Evolutionary conservation across 1,140 invertebrate genomes (phyloP).

Genomic region (Aphaenogaster ashmeadi): DNA sequence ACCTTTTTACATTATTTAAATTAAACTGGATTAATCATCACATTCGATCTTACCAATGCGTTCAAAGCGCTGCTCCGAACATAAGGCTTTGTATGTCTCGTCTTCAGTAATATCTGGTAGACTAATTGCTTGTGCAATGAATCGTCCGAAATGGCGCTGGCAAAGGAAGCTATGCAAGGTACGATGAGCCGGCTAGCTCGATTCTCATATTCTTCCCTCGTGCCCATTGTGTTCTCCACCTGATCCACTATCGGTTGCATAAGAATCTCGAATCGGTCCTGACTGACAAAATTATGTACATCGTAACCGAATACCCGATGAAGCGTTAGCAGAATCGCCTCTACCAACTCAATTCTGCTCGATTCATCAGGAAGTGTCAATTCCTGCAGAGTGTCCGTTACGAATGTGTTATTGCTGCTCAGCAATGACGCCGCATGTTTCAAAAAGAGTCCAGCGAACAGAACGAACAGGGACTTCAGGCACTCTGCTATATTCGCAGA

Average conservation of each 20-base stretch:
- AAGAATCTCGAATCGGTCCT: slow-evolving; percentile 93
- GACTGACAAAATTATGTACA: slow-evolving; percentile 93
- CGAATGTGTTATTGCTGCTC: slow-evolving; percentile 83
- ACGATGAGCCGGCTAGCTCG: slow-evolving; percentile 90
- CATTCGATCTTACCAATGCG: slow-evolving; percentile 78
- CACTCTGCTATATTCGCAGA: slow-evolving; percentile 93
- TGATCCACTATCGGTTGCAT: slow-evolving; percentile 96
- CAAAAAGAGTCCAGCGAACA: slow-evolving; percentile 95
- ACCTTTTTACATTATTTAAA: slow-evolving; percentile 13
- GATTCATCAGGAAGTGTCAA: slow-evolving; percentile 87
- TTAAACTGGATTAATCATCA: not conserved
- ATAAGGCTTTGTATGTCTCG: slow-evolving; percentile 91
- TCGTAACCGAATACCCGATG: slow-evolving; percentile 94
- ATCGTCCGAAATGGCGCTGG: slow-evolving; percentile 94
- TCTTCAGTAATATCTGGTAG: slow-evolving; percentile 96
- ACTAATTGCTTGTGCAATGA: slow-evolving; percentile 95
- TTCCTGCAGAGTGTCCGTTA: slow-evolving; percentile 84
- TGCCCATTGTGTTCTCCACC: slow-evolving; percentile 92
- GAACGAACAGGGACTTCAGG: slow-evolving; percentile 95
- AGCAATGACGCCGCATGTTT: slow-evolving; percentile 92
- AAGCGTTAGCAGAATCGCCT: slow-evolving; percentile 92
- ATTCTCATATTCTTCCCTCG: slow-evolving; percentile 88
- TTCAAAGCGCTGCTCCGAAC: slow-evolving; percentile 82
- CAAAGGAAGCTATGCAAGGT: slow-evolving; percentile 94
- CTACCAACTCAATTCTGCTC: slow-evolving; percentile 89